Conservation (phyloP, 2,113 vertebrate genomes). For the Carassius carassius region DNA sequence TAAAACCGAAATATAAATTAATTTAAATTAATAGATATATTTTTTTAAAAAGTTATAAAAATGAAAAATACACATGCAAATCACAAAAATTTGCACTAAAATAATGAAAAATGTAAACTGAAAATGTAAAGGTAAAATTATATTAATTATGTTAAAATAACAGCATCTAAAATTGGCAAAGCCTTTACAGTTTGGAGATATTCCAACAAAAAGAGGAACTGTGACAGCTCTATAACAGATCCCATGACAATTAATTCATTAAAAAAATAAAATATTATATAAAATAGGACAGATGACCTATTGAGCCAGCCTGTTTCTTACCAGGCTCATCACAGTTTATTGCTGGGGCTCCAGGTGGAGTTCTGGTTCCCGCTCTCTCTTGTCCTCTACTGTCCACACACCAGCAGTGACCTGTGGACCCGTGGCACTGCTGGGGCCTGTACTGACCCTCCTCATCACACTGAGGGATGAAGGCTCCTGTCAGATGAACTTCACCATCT, state of each 20-base stretch:
- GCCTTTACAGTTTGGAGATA: not conserved
- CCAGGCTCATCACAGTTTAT: slow-evolving; percentile 71
- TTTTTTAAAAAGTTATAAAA: too few species aligned
- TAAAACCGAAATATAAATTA: too few species aligned
- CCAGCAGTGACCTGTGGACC: slow-evolving; percentile 76
- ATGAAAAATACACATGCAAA: too few species aligned
- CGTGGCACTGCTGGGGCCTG: slow-evolving; percentile 75
- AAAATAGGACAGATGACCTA: too few species aligned
- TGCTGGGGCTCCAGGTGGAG: slow-evolving; percentile 51
- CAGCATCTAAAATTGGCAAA: too few species aligned
- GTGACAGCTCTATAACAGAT: not conserved
- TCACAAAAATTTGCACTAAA: too few species aligned
- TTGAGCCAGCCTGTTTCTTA: slow-evolving; percentile 49
- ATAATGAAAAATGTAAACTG: too few species aligned
- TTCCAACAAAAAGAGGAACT: not conserved
- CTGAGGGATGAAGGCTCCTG: slow-evolving; percentile 72
- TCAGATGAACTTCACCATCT: not conserved
- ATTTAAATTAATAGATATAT: too few species aligned
- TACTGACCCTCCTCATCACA: slow-evolving; percentile 77
- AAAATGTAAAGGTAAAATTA: too few species aligned
- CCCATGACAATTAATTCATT: not conserved
- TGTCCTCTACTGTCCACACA: slow-evolving; percentile 71
- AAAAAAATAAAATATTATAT: too few species aligned
- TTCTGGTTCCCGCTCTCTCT: slow-evolving; percentile 73
- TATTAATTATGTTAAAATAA: too few species aligned